Base-by-base conservation (phyloP, 2,797 vertebrate species). In the Thripadectes ignobilis region DNA sequence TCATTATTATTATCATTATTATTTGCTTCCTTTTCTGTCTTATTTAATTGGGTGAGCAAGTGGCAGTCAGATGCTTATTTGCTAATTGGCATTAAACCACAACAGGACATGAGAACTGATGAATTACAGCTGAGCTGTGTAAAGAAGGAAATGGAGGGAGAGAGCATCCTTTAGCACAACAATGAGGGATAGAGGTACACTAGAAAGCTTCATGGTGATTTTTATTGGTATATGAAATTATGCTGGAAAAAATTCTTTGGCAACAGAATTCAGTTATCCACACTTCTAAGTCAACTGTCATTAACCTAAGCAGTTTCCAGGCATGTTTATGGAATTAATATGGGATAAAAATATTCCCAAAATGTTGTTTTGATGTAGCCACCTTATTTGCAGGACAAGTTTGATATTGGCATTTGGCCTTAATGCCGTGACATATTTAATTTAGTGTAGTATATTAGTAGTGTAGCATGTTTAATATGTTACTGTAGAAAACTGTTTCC, bases 151-250 rank as follows among this genome's bases (percentile, higher is more conserved):
- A 34, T 29, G 18, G 36, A 86, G 3, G 24, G 24, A 76, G 48
- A 38, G 8, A 32, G 6, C 0, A 0, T 62, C 24, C 8, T 66
- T 69, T 57, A 27, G 6, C 23, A 49, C 0, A 2, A 32, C 4
- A 81, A n/a, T 48, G 23, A 38, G 5, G 27, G 27, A 19, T 9
- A 57, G 39, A 79, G 14, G 30, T 62, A 3, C 5, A 14, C 7
- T 39, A 45, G 52, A 63, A 51, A 19, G 5, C 15, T 65, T 80
- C 4, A 4, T 45, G 29, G 17, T 9, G 54, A 20, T 58, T 87
- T 85, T 72, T n/a, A 24, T 19, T 6, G 7, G 6, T 34, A n/a
- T 22, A 24, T 36, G 34, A 89, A 82, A 71, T 85, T 4, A 48
- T 27, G 2, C 3, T 1, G 41, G 43, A 30, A 43, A 30, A 30